Conservation (phyloP, 2,888 invertebrate genomes). For the Drosophila neotestacea region DNA sequence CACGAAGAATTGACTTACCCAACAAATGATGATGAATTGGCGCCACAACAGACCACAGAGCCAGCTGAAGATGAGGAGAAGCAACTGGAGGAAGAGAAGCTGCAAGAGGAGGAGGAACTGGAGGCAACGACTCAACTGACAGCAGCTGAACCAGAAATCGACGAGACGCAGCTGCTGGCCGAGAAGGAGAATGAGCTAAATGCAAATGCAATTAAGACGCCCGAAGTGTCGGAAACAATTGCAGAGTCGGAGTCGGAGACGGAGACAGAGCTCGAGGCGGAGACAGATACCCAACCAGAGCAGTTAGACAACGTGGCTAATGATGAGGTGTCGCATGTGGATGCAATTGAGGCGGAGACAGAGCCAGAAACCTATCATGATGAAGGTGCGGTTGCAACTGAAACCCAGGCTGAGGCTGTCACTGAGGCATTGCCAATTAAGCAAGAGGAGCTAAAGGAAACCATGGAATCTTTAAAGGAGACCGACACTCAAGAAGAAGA, state of each 20-base stretch:
- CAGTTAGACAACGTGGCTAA: slow-evolving; percentile 46
- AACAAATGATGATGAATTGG: slow-evolving; percentile 81
- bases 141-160: slow-evolving; percentile 44
- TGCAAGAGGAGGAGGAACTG: slow-evolving; percentile 9
- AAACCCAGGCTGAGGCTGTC: slow-evolving; percentile 16
- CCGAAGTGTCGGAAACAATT: slow-evolving; percentile 76
- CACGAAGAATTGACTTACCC: slow-evolving; percentile 75
- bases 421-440: slow-evolving; percentile 52
- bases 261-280: slow-evolving; percentile 37
- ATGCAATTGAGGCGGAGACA: slow-evolving; percentile 41
- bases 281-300: slow-evolving; percentile 38
- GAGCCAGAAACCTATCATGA: slow-evolving; percentile 35
- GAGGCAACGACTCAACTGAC: slow-evolving; percentile 45
- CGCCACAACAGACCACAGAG: slow-evolving; percentile 63
- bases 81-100: slow-evolving; percentile 1
- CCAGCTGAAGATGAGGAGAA: slow-evolving; percentile 11
- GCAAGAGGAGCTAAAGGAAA: slow-evolving; percentile 45
- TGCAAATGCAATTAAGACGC: slow-evolving; percentile 79
- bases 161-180: slow-evolving; percentile 22
- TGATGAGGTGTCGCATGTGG: slow-evolving; percentile 62
- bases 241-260: slow-evolving; percentile 31
- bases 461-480: slow-evolving; percentile 49
- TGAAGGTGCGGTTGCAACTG: slow-evolving; percentile 36
- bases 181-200: slow-evolving; percentile 51
- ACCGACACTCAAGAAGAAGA: slow-evolving; percentile 24